These are phyloP conservation scores for Picathartes gymnocephalus DNA, from an alignment of 2,113 vertebrate species.

Conservation along the genomic window DNA sequence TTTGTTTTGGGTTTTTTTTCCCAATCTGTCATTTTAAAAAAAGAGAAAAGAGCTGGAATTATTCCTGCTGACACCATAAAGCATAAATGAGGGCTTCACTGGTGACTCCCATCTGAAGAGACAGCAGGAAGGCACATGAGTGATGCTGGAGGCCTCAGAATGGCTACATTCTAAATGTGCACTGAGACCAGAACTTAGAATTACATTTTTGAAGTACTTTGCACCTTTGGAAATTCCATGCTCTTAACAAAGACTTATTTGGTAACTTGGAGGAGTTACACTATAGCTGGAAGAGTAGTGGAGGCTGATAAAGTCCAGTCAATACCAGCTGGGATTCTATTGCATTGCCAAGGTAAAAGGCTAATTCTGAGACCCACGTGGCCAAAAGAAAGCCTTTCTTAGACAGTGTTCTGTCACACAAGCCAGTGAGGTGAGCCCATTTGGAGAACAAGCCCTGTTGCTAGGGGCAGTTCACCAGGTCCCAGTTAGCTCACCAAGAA, in stretches of 20 bases:
- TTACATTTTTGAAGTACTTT: background rate
- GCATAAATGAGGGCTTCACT: background rate
- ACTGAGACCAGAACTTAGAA: background rate
- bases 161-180: background rate
- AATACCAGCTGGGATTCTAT: background rate
- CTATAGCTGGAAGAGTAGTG: background rate
- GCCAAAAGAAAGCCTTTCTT: background rate
- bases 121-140: background rate
- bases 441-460: background rate
- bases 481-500: background rate
- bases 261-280: background rate
- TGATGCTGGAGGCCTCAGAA: background rate
- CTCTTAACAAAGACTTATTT: background rate
- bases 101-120: background rate
- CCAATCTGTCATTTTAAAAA: background rate
- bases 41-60: background rate
- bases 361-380: background rate
- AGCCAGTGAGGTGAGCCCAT: background rate
- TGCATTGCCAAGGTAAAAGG: background rate
- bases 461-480: background rate
- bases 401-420: background rate
- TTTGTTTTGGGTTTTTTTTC: no score
- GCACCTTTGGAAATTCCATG: background rate
- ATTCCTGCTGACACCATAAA: background rate
- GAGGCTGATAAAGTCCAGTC: background rate